Base-by-base conservation (phyloP, 2,113 vertebrate species). In the Misgurnus anguillicaudatus region DNA sequence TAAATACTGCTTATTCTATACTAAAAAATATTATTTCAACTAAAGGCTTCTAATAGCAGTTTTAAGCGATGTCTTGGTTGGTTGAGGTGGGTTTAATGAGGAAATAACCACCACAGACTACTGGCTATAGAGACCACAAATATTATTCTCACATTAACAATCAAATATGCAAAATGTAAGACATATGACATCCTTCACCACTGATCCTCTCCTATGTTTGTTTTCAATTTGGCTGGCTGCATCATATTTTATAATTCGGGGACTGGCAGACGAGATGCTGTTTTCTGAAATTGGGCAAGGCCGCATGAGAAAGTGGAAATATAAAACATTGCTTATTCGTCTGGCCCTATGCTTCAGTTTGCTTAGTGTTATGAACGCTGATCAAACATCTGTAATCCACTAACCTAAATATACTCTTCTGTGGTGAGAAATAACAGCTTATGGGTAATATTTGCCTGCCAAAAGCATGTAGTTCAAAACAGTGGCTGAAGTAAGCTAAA, bases 321-420 rank as follows among this genome's bases (percentile, higher is more conserved):
- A 51, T 69, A 71, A 80, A 75, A 80, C 60, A 38, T 16, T 47
- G 69, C 72, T 83, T 69, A 38, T 66, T 24, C 58, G 1, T 72
- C 81, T 73, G 71, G 64, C 71, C 66, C 14, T 0, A 17, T 14
- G 19, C 72, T 65, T 41, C 42, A 62, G 53, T 79, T 77, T 48
- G 70, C 66, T 65, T 58, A 42, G 75, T 78, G 68, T 38, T 70
- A 69, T 78, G 58, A 83, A 80, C 57, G 76, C 19, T 24, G 80
- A 55, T 69, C 47, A 73, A 82, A 85, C 78, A 84, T 77, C 80
- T 85, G 79, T 57, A 85, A 78, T 62, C 55, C 75, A 75, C 61
- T 86, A 84, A 81, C 67, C 75, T 61, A 61, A 85, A 70, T 77
- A 57, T 75, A 80, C 79, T 83, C 55, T 63, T 78, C 81, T 82